Base-by-base conservation (phyloP, 2,113 vertebrate genomes). In the Rhinichthys klamathensis region DNA sequence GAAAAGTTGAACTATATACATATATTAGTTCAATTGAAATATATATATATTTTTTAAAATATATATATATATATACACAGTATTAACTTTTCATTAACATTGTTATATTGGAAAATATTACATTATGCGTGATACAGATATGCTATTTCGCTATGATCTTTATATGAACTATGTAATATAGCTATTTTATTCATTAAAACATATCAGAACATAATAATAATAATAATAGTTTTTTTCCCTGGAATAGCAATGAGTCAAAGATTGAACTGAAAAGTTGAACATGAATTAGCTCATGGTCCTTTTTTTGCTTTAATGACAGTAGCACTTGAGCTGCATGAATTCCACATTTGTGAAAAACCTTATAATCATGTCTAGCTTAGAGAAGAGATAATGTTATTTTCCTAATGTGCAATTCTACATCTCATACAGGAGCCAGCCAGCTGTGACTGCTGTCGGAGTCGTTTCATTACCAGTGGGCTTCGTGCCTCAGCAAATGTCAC, bases 361-460 rank as follows among this genome's bases (percentile, higher is more conserved):
- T 32, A 69, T 69, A 38, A 70, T 70, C 8, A 38, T 70, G 3
- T 38, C 54, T 56, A 63, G 13, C 15, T 80, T 63, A 69, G 27
- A 81, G 2, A 41, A 32, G 25, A 32, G 79, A 81, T 79, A 25
- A 30, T 58, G 38, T 54, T 78, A 78, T 82, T 77, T 72, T 38
- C 67, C 5, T 65, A 58, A 25, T 82, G 58, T 67, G 70, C 38
- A 74, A 56, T 85, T 72, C 44, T 54, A 63, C 44, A 8, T 56
- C 49, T 56, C 46, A 73, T 12, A 69, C 25, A 69, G 30, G 63
- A 70, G 21, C 27, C 46, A 54, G 25, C 61, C 27, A 72, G 81
- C 60, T 69, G 80, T 83, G 81, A 70, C 67, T 83, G 67, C n/a
- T 56, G 81, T 83, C 81, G 3, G 32, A 83, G 67, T 83, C 72